Evolutionary conservation across 2,113 vertebrate genomes (phyloP).

Genomic region (Macrotus californicus): DNA sequence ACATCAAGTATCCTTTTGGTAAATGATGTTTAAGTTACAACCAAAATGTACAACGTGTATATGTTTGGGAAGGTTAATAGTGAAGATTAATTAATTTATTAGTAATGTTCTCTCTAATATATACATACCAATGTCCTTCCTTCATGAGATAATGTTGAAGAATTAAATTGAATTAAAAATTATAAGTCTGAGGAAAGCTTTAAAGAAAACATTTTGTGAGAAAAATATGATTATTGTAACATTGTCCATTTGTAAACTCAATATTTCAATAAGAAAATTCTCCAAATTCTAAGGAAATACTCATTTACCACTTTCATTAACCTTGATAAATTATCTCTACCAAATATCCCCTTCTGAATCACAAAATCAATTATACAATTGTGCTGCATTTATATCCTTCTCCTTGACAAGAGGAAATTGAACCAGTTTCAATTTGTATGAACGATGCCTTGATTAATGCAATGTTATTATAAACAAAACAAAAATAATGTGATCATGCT

Average conservation of each 20-base stretch:
- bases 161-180: neutral
- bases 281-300: constrained; percentile 27
- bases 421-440: constrained; percentile 38
- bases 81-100: neutral
- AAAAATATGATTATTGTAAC: neutral
- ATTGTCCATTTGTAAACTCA: neutral
- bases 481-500: constrained; percentile 13
- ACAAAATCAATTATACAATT: constrained; percentile 57
- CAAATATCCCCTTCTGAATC: constrained; percentile 30
- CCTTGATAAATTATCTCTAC: constrained; percentile 41
- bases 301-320: constrained; percentile 43
- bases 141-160: neutral
- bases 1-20: neutral
- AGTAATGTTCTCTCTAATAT: neutral
- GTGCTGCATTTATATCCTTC: constrained; percentile 41
- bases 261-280: neutral
- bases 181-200: neutral
- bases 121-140: neutral
- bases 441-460: constrained; percentile 36
- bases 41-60: neutral
- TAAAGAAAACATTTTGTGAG: neutral
- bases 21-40: neutral
- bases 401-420: constrained; percentile 52
- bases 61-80: neutral
- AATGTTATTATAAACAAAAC: constrained; percentile 36